Conservation (phyloP, 2,888 invertebrate genomes). For the Slavum lentiscoides region DNA sequence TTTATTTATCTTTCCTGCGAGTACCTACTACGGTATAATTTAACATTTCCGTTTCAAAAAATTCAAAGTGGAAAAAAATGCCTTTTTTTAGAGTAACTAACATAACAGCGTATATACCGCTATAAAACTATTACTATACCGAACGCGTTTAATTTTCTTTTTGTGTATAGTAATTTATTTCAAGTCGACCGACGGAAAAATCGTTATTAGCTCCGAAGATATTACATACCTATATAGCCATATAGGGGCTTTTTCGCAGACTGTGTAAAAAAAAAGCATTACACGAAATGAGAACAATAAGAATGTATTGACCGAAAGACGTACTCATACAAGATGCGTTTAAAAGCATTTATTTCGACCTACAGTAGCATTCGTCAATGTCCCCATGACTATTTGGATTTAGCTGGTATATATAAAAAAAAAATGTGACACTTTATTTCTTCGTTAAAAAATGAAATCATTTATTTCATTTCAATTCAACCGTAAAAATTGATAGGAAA, state of each 20-base stretch:
- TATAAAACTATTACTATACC: neutral
- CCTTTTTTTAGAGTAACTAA: neutral
- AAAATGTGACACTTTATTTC: no score
- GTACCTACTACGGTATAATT: neutral
- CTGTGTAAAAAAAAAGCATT: neutral
- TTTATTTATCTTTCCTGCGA: neutral
- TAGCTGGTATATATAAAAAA: no score
- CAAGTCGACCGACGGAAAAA: neutral
- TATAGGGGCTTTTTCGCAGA: neutral
- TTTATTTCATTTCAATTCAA: no score
- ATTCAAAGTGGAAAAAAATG: neutral
- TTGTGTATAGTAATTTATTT: neutral
- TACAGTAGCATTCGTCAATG: no score
- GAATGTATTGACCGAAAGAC: neutral
- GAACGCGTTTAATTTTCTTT: neutral
- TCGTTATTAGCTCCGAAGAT: neutral
- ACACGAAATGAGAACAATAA: neutral
- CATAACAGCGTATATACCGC: no score
- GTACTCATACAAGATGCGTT: neutral
- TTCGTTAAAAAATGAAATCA: no score
- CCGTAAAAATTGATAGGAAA: no score
- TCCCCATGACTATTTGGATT: no score
- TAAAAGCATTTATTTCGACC: neutral
- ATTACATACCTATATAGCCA: no score
- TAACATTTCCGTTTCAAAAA: neutral